Evolutionary conservation across 2,888 invertebrate genomes (phyloP).

Genomic region (Dasypogon diadema): DNA sequence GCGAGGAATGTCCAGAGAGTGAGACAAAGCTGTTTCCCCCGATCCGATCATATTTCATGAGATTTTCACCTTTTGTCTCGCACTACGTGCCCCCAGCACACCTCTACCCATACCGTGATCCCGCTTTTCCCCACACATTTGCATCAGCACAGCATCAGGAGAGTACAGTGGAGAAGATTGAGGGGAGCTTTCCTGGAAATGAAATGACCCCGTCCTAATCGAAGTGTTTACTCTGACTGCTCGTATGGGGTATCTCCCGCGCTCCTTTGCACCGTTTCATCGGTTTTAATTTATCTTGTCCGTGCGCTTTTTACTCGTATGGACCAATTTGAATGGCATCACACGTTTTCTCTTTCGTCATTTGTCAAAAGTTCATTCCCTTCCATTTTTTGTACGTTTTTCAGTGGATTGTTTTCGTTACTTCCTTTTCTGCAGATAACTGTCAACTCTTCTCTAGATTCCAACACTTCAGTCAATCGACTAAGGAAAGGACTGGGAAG

Average conservation of each 20-base stretch:
- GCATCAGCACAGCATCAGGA: too few relatives aligned
- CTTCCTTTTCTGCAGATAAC: slow-evolving; percentile 26
- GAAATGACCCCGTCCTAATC: slow-evolving; percentile 25
- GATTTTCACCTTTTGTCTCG: slow-evolving; percentile 13
- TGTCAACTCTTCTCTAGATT: slow-evolving; percentile 24
- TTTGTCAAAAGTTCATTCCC: slow-evolving; percentile 47
- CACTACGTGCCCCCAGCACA: background rate
- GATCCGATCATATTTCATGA: background rate
- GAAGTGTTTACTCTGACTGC: slow-evolving; percentile 19
- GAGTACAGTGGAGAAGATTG: too few relatives aligned
- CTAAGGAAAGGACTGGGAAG: too few relatives aligned
- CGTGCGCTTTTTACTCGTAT: background rate
- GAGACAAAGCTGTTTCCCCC: slow-evolving; percentile 12
- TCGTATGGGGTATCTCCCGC: background rate
- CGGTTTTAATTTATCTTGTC: background rate
- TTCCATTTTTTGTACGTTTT: background rate
- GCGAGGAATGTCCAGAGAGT: slow-evolving; percentile 1
- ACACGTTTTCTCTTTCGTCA: slow-evolving; percentile 31
- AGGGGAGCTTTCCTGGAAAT: background rate
- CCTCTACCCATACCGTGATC: too few relatives aligned
- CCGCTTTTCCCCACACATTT: too few relatives aligned
- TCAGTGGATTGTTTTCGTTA: slow-evolving; percentile 22
- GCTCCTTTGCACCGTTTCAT: too few relatives aligned
- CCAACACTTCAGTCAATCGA: background rate
- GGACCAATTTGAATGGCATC: background rate